Conservation (phyloP, 2,797 vertebrate species). For the Vespertilio murinus region DNA sequence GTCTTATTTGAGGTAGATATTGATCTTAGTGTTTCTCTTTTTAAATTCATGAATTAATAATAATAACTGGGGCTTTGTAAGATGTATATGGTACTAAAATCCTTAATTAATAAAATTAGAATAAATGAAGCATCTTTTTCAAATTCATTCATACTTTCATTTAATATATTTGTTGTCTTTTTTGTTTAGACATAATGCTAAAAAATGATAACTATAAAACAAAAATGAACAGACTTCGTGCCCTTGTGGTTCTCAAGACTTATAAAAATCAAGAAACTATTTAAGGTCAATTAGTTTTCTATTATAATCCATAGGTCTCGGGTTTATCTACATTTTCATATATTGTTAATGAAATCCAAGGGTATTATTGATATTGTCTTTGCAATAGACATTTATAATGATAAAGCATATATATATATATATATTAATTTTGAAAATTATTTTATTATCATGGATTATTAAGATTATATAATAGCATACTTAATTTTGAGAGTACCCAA, state of each 20-base stretch:
- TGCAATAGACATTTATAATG: neutral
- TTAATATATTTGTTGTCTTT: neutral
- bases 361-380: neutral
- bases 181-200: neutral
- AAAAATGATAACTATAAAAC: neutral
- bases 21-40: neutral
- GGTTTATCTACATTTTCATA: neutral
- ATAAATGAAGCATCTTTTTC: neutral
- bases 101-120: neutral
- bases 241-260: accelerated
- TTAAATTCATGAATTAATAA: neutral
- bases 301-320: neutral
- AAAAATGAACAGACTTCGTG: neutral
- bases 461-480: neutral
- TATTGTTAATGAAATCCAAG: neutral
- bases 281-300: neutral
- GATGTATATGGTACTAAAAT: neutral
- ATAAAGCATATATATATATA: neutral
- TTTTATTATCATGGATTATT: neutral
- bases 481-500: neutral
- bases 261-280: constrained; percentile 17
- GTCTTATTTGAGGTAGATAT: neutral
- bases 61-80: neutral
- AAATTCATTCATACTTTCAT: neutral
- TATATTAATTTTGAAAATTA: constrained; percentile 11